A percentile compares a stretch with the other conserved stretches of the same genome.
Evolutionary conservation across 2,797 vertebrate genomes (phyloP).

Genomic region (Myotis vivesi): DNA sequence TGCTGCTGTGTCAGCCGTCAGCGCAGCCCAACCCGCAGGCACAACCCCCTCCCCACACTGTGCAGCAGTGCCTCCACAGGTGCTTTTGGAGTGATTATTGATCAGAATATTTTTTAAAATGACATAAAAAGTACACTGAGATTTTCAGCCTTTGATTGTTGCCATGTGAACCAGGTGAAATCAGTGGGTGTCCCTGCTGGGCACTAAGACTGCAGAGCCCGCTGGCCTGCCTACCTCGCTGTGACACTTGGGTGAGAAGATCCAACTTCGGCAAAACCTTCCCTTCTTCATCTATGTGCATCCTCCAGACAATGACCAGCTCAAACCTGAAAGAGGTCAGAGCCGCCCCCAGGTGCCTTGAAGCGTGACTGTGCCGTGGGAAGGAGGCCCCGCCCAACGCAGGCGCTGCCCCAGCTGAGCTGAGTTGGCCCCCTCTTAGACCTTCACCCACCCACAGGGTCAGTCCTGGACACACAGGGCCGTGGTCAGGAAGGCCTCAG

Average conservation of each 20-base stretch:
- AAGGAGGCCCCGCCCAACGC: too few species aligned
- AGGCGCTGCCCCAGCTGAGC: neutral
- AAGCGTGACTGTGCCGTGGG: neutral
- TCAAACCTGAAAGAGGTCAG: constrained; percentile 81
- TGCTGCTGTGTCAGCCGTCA: too few species aligned
- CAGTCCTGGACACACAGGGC: neutral
- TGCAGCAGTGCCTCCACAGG: too few species aligned
- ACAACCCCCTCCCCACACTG: too few species aligned
- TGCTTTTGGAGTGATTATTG: neutral
- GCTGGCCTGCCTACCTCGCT: constrained; percentile 84
- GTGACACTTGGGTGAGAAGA: constrained; percentile 90
- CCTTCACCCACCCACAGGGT: neutral
- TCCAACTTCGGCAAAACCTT: constrained; percentile 85
- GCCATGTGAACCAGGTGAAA: neutral
- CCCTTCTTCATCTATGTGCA: constrained; percentile 86
- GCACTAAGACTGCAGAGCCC: neutral
- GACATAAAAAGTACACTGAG: neutral
- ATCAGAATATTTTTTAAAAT: neutral
- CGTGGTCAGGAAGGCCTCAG: neutral
- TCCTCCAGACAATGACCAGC: constrained; percentile 89
- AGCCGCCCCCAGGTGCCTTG: neutral
- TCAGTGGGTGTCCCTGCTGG: neutral
- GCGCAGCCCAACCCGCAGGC: too few species aligned
- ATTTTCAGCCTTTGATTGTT: neutral
- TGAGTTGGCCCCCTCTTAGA: neutral